Evolutionary conservation across 2,888 invertebrate species (phyloP).

Genomic region (Sphecodes monilicornis): DNA sequence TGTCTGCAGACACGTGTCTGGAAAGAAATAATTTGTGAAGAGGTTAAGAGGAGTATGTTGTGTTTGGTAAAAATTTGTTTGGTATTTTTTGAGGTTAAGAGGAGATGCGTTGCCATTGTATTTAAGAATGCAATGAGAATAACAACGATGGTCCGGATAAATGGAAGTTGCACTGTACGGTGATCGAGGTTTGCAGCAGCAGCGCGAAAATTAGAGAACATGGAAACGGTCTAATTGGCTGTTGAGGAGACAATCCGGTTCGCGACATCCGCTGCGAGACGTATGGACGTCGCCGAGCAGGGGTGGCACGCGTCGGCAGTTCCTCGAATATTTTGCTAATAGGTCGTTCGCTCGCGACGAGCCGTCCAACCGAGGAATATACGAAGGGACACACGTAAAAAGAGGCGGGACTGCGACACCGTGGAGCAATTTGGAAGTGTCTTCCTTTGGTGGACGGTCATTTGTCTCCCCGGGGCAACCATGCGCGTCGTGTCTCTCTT

Average conservation of each 20-base stretch:
- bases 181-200: no score
- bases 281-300: not conserved
- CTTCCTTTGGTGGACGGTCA: conserved; percentile 79
- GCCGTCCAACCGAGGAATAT: conserved; percentile 59
- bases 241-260: not conserved
- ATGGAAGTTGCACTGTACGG: no score
- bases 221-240: not conserved
- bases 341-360: conserved; percentile 68
- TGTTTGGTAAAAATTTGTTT: no score
- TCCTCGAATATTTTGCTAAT: conserved; percentile 71
- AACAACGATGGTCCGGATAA: no score
- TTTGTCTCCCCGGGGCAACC: conserved; percentile 79
- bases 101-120: no score
- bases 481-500: conserved; percentile 47
- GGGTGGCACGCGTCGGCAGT: conserved; percentile 68
- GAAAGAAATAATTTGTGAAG: no score
- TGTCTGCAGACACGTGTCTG: no score
- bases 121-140: no score
- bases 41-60: no score
- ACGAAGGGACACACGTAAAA: conserved; percentile 70
- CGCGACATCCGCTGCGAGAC: not conserved
- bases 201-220: not conserved
- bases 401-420: conserved; percentile 74
- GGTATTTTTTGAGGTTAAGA: no score
- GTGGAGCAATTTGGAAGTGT: conserved; percentile 75